Conservation (phyloP, 1,140 invertebrate species). For the Pachyrhynchus sulphureomaculatus region DNA sequence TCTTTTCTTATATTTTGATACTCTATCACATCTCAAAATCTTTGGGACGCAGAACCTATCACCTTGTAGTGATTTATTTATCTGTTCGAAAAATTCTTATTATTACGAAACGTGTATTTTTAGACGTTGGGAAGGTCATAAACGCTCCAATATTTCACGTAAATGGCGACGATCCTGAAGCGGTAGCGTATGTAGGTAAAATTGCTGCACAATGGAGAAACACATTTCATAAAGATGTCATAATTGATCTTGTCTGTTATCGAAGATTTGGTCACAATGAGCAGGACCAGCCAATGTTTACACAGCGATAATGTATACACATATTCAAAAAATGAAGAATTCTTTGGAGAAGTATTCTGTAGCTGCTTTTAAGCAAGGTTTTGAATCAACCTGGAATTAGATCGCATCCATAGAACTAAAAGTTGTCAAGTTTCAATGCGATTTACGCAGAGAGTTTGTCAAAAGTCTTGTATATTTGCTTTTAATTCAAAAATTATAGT, state of each 20-base stretch:
- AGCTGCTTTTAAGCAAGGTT: slow-evolving; percentile 92
- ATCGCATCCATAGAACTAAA: not conserved
- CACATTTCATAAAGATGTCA: slow-evolving; percentile 84
- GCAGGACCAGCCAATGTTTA: slow-evolving; percentile 93
- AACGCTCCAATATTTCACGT: slow-evolving; percentile 94
- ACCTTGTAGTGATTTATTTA: too few species aligned
- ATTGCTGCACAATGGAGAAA: slow-evolving; percentile 84
- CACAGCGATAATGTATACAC: slow-evolving; percentile 93
- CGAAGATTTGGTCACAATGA: slow-evolving; percentile 91
- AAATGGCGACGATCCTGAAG: slow-evolving; percentile 90
- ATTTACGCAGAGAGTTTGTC: too few species aligned
- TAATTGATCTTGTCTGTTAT: slow-evolving; percentile 87
- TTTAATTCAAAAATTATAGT: too few species aligned
- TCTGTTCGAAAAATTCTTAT: too few species aligned
- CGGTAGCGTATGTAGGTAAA: slow-evolving; percentile 80
- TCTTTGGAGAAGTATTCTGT: slow-evolving; percentile 99
- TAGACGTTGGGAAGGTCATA: slow-evolving; percentile 63
- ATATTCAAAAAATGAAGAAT: slow-evolving; percentile 68
- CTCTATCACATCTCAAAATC: too few species aligned
- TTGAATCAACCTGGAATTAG: slow-evolving; percentile 93
- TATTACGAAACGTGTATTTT: not conserved
- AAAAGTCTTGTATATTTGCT: too few species aligned
- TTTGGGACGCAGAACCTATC: too few species aligned
- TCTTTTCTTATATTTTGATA: too few species aligned
- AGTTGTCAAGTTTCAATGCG: not conserved